Conservation (phyloP, 2,888 invertebrate species). For the Diplolepis rosae region DNA sequence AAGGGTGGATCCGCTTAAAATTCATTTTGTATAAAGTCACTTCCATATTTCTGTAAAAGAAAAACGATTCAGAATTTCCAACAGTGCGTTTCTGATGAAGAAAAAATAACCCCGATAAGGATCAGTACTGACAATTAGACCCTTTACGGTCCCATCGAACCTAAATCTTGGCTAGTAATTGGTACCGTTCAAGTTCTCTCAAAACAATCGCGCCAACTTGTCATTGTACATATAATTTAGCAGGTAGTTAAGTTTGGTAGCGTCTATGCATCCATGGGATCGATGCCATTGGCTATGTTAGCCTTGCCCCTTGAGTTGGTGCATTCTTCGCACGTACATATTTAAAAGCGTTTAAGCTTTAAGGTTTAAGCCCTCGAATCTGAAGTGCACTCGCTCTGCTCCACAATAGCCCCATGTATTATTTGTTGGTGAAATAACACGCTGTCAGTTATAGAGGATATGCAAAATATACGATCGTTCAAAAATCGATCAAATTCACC, state of each 20-base stretch:
- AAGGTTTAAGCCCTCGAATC: constrained; percentile 16
- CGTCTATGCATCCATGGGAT: constrained; percentile 1
- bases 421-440: constrained; percentile 30
- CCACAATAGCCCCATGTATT: constrained; percentile 17
- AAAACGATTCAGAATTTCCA: too few species aligned
- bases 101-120: background rate
- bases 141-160: background rate
- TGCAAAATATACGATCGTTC: constrained; percentile 25
- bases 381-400: constrained; percentile 21
- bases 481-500: constrained; percentile 17
- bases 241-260: constrained; percentile 26
- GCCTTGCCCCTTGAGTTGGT: constrained; percentile 15
- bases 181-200: constrained; percentile 19
- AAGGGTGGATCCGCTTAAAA: too few species aligned
- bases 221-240: constrained; percentile 29
- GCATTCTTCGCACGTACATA: constrained; percentile 30
- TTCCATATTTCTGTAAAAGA: too few species aligned
- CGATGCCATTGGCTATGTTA: constrained; percentile 16
- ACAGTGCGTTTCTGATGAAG: too few species aligned
- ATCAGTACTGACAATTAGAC: background rate
- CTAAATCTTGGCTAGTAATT: background rate
- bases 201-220: constrained; percentile 27
- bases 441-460: constrained; percentile 29
- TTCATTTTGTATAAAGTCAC: too few species aligned
- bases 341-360: constrained; percentile 26